A percentile compares a stretch with the other conserved stretches of the same genome.
These are phyloP conservation scores for Camelus dromedarius DNA, from an alignment of 2,113 vertebrate species.

Conservation along the genomic window DNA sequence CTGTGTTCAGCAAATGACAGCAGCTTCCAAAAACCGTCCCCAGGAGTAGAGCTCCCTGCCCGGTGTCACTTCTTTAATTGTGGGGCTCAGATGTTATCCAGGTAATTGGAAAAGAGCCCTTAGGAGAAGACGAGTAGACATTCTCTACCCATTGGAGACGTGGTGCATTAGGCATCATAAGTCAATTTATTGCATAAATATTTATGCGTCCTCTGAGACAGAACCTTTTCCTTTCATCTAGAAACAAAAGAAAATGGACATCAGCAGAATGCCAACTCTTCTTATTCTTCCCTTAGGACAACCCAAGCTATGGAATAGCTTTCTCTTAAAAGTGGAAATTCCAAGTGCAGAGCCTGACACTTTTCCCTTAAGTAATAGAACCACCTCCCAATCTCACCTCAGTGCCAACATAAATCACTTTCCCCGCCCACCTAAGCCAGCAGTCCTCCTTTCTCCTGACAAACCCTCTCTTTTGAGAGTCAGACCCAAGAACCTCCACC, in stretches of 20 bases:
- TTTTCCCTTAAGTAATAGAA: neutral
- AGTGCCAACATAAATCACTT: neutral
- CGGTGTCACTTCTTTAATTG: neutral
- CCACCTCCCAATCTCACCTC: neutral
- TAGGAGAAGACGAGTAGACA: neutral
- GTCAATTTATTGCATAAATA: constrained; percentile 48
- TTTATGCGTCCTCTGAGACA: neutral
- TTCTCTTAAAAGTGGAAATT: neutral
- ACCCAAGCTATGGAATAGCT: neutral
- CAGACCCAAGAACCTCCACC: constrained; percentile 21
- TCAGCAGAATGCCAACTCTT: neutral
- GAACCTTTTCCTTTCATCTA: neutral
- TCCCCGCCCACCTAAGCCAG: neutral
- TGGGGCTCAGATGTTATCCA: neutral
- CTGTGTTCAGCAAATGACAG: neutral
- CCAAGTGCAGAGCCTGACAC: neutral
- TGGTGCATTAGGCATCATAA: neutral
- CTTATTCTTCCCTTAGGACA: neutral
- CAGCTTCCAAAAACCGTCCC: neutral
- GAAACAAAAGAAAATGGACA: neutral
- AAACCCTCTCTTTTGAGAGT: neutral
- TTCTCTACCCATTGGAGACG: neutral
- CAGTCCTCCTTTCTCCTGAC: neutral
- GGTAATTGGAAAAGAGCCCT: neutral
- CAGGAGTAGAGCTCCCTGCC: neutral